Base-by-base conservation (phyloP, 2,797 vertebrate species). In the Hoplostethus atlanticus region DNA sequence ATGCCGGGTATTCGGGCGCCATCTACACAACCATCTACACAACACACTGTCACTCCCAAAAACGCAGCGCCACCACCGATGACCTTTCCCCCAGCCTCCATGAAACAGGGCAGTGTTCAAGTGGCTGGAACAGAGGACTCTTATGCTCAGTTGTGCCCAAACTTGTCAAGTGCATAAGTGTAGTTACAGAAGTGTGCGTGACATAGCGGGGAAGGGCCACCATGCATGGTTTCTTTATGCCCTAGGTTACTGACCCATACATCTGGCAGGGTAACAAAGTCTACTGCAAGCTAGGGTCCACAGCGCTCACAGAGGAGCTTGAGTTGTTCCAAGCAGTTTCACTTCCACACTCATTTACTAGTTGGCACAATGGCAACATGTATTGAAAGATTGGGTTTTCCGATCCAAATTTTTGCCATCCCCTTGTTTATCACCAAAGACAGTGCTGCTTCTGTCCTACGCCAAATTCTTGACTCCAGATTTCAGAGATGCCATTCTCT, bases 21-120 rank as follows among this genome's bases (percentile, higher is more conserved):
- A 30, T 86, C 69, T 25, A 84, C 87, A 87, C 76, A 88, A 81
- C 61, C 75, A 30, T 86, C 69, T 25, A 84, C 87, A 87, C 76
- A 88, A 81, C 86, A 68, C 88, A 83, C 82, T 86, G 85, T 89
- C 90, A 80, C 84, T 81, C 79, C 83, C 77, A 64, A 86, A 21
- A 85, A 83, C 21, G 58, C 52, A 40, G 71, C 34, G 81, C 66
- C 81, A 48, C 78, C 79, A 34, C 21, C 4, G 0, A 73, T 76
- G 87, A 89, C 89, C 91, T 88, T 88, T 90, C 88, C 81, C 81
- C 66, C 74, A 63, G 83, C 77, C 77, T 62, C 67, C 64, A 55
- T 91, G 84, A 91, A 93, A 89, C 83, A 84, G 70, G 54, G 62
- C 88, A 84, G 83, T 90, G 89, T 92, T 93, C 89, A 86, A 87